Evolutionary conservation across 2,888 invertebrate species (phyloP).

Genomic region (Hesperia comma): DNA sequence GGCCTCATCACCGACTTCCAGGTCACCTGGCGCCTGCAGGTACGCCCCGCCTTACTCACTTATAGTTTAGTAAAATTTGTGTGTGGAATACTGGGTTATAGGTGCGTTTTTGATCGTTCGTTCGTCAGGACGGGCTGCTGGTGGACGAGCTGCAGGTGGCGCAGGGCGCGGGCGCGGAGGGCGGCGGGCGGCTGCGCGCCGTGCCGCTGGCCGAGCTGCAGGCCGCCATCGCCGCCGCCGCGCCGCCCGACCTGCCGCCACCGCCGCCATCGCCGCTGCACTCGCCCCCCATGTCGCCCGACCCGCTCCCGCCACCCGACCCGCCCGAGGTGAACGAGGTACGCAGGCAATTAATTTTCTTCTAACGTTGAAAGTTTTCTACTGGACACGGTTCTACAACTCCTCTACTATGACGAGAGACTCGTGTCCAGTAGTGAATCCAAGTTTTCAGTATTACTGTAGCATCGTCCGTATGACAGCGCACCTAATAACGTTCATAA

Average conservation of each 20-base stretch:
- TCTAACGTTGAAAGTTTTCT: no score
- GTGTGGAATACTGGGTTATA: no score
- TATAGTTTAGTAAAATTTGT: no score
- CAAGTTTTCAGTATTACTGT: no score
- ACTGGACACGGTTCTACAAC: no score
- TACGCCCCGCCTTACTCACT: conserved; percentile 41
- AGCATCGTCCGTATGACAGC: no score
- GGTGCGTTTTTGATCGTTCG: background rate
- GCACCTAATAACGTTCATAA: no score
- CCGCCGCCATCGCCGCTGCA: conserved; percentile 43
- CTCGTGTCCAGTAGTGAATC: no score
- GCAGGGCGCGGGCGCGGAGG: conserved; percentile 40
- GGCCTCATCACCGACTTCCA: conserved; percentile 71
- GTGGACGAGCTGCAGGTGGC: conserved; percentile 61
- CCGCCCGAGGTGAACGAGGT: background rate
- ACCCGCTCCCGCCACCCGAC: conserved; percentile 37
- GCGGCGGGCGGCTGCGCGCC: conserved; percentile 47
- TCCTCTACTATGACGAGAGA: no score
- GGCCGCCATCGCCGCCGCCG: conserved; percentile 61
- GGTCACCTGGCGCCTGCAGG: conserved; percentile 64
- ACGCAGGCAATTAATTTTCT: no score
- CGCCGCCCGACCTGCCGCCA: conserved; percentile 45
- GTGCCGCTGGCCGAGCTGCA: conserved; percentile 67
- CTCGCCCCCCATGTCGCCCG: background rate
- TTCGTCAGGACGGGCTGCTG: conserved; percentile 58